phyloP scores from a whole-genome alignment of 2,113 vertebrate genomes.

The Eira barbara region DNA sequence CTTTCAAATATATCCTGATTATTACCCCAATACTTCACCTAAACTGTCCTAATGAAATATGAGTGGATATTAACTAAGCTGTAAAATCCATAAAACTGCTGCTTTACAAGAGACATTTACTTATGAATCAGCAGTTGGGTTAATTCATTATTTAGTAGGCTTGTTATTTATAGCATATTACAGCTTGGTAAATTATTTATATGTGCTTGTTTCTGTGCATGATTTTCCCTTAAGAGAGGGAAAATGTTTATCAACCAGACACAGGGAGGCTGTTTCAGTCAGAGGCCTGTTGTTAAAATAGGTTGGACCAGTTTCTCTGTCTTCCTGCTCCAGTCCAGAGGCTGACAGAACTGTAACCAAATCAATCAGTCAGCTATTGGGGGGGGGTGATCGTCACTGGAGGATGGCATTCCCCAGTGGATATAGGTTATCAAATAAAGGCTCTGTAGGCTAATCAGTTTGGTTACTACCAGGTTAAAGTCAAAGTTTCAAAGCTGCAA shows the following conservation, averaged over 20 bases:
- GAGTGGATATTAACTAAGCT: conserved; percentile 81
- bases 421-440: background rate
- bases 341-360: conserved; percentile 29
- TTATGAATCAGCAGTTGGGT: conserved; percentile 87
- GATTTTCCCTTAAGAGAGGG: conserved; percentile 81
- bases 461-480: background rate
- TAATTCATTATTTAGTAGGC: conserved; percentile 88
- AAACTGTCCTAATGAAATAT: conserved; percentile 81
- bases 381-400: background rate
- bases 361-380: background rate
- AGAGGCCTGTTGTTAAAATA: conserved; percentile 74
- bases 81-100: conserved; percentile 83
- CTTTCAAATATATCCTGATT: conserved; percentile 74
- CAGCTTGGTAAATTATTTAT: conserved; percentile 89
- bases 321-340: conserved; percentile 36
- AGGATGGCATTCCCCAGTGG: background rate
- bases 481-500: background rate
- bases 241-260: conserved; percentile 82
- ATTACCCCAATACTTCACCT: conserved; percentile 78
- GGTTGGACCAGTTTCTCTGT: background rate
- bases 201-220: conserved; percentile 79
- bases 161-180: conserved; percentile 88
- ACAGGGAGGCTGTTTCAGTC: conserved; percentile 76
- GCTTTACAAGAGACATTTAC: conserved; percentile 85
- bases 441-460: background rate